Base-by-base conservation (phyloP, 2,113 vertebrate species). In the Engraulis encrasicolus region DNA sequence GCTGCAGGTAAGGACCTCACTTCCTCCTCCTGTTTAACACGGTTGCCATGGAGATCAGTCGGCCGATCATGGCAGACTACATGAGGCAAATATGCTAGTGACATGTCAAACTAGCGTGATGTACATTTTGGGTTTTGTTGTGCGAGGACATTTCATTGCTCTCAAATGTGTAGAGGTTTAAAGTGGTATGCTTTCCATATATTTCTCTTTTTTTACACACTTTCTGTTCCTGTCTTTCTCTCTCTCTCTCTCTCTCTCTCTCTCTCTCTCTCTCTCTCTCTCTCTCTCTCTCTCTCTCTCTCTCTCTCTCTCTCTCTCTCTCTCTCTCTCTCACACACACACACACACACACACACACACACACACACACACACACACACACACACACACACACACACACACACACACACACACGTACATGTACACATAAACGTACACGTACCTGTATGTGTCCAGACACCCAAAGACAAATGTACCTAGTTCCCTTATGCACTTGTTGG, bases 1-100 rank as follows among this genome's bases (percentile, higher is more conserved):
- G 97, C 98, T 88, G 98, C 98, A 95, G 98, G 98, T 99, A 96
- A 91, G 89, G 54, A n/a, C 50, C 31, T 37, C 31, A n/a, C 0
- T 66, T 66, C 58, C 23, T 66, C 58, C n/a, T 66, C 58, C n/a
- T 58, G 54, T 58, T n/a, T 4, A 58, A 20, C 54, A n/a, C 6
- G 58, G 58, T 66, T 66, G 58, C 27, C 52, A 58, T 58, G 52
- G 52, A 58, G 54, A 58, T n/a, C 27, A 31, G 58, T 66, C n/a
- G n/a, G n/a, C n/a, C n/a, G n/a, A n/a, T n/a, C 40, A 45, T 45
- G 40, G 40, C 40, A 45, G 40, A 5, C n/a, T 27, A 66, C 20
- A 66, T 2, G 58, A 31, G 58, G 12, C 58, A 11, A 66, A 66
- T 31, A 11, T 6, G n/a, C 31, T 66, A 27, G 58, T 2, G n/a